A percentile compares a stretch with the other conserved stretches of the same genome.
Evolutionary conservation across 2,888 invertebrate genomes (phyloP).

Genomic region (Calameuta idolon): DNA sequence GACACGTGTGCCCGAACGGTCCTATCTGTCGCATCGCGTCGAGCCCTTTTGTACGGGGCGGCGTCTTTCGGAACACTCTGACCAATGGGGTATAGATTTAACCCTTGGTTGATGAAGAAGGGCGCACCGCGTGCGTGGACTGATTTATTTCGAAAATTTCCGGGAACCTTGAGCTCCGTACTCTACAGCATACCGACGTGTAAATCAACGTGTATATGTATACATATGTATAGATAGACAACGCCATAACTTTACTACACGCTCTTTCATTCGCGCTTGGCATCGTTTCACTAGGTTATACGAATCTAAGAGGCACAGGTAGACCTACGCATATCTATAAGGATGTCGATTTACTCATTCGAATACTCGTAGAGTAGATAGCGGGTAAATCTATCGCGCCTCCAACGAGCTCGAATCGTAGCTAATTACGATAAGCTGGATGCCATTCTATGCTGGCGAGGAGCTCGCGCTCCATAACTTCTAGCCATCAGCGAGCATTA

Average conservation of each 20-base stretch:
- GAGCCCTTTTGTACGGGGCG: slow-evolving; percentile 32
- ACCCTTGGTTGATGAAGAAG: slow-evolving; percentile 32
- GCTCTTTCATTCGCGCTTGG: not conserved
- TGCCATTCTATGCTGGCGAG: slow-evolving; percentile 32
- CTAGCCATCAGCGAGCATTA: slow-evolving; percentile 38
- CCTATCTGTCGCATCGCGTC: slow-evolving; percentile 41
- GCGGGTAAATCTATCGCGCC: not conserved
- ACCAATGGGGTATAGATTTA: slow-evolving; percentile 34
- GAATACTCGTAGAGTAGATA: not conserved
- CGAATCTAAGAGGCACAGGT: not conserved
- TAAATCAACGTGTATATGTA: not conserved
- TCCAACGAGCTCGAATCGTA: not conserved
- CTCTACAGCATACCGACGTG: not conserved
- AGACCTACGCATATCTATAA: not conserved
- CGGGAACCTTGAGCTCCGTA: not conserved
- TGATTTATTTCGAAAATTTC: slow-evolving; percentile 20
- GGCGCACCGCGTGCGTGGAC: not conserved
- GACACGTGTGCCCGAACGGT: slow-evolving; percentile 44
- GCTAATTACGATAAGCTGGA: slow-evolving; percentile 28
- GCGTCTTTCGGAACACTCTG: slow-evolving; percentile 29
- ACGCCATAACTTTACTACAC: not conserved
- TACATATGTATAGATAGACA: no score
- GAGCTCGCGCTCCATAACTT: slow-evolving; percentile 26
- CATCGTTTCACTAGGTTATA: not conserved
- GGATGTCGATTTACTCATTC: not conserved